Percentiles rank a stretch among this genome's conserved stretches.
Conservation (phyloP, 2,888 invertebrate genomes). For the Nephrotoma guestfalica region DNA sequence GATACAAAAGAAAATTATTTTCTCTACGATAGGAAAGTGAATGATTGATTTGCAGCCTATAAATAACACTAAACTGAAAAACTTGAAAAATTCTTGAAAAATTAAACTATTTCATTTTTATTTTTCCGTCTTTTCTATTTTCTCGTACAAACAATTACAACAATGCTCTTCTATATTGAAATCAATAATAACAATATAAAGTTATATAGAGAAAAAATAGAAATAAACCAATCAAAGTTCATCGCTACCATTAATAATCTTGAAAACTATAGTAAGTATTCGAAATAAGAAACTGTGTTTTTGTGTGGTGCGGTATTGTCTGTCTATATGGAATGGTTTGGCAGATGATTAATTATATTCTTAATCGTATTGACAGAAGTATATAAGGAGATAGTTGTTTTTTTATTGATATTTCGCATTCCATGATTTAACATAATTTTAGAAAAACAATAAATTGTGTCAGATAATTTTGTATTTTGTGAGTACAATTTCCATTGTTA, state of each 20-base stretch:
- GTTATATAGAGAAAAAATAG: not conserved
- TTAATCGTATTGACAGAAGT: not conserved
- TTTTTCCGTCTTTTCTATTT: not conserved
- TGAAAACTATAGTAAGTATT: not conserved
- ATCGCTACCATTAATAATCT: not conserved
- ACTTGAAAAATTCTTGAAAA: not conserved
- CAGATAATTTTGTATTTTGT: not conserved
- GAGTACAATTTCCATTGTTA: not conserved
- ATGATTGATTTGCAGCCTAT: not conserved
- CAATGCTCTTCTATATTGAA: not conserved
- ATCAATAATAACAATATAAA: not conserved
- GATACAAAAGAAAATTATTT: not conserved
- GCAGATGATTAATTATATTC: not conserved
- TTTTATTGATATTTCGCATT: not conserved
- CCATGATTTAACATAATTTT: not conserved
- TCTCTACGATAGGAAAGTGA: not conserved
- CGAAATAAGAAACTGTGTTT: not conserved
- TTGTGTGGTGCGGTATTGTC: not conserved
- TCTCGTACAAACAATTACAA: not conserved
- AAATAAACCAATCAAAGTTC: not conserved
- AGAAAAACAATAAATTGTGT: not conserved
- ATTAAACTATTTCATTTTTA: not conserved
- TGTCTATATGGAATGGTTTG: not conserved
- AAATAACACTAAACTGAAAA: not conserved
- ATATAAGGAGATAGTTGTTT: not conserved